Percentiles rank a stretch among this genome's conserved stretches.
phyloP scores from a whole-genome alignment of 2,113 vertebrate genomes.

The Callorhinus ursinus region DNA sequence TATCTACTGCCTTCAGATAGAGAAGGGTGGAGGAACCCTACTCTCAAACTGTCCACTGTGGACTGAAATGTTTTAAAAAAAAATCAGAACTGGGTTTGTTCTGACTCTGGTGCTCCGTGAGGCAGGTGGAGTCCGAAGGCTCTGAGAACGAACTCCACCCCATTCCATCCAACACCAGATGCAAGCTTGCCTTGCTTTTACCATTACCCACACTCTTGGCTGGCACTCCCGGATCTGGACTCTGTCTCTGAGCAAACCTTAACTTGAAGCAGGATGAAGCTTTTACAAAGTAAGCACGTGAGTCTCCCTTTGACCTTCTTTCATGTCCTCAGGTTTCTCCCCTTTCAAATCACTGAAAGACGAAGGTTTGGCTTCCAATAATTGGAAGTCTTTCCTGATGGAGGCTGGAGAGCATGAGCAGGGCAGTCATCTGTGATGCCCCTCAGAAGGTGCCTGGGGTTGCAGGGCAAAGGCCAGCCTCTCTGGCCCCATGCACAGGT shows the following conservation, averaged over 20 bases:
- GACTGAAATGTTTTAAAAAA: neutral
- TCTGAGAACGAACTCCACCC: fast-evolving
- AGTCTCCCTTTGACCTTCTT: neutral
- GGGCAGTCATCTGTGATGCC: neutral
- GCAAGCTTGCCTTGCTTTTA: neutral
- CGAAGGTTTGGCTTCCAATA: neutral
- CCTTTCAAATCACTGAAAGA: too few relatives aligned
- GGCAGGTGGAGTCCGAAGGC: neutral
- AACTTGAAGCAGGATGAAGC: neutral
- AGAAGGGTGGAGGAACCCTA: neutral
- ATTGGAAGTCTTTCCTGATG: neutral
- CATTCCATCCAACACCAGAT: fast-evolving
- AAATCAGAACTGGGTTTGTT: neutral
- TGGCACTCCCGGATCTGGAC: neutral
- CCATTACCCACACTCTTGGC: neutral
- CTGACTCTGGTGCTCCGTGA: neutral
- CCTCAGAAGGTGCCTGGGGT: fast-evolving
- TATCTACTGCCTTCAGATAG: neutral
- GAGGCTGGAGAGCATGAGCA: neutral
- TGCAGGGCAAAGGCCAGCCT: neutral
- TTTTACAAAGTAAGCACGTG: neutral
- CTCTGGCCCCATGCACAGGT: fast-evolving
- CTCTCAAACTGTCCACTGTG: neutral
- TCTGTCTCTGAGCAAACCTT: neutral
- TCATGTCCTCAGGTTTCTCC: neutral